Evolutionary conservation across 1,140 invertebrate species (phyloP), one percentile per base, ranked within the genome.

Genomic region (Calliopsis andreniformis): DNA sequence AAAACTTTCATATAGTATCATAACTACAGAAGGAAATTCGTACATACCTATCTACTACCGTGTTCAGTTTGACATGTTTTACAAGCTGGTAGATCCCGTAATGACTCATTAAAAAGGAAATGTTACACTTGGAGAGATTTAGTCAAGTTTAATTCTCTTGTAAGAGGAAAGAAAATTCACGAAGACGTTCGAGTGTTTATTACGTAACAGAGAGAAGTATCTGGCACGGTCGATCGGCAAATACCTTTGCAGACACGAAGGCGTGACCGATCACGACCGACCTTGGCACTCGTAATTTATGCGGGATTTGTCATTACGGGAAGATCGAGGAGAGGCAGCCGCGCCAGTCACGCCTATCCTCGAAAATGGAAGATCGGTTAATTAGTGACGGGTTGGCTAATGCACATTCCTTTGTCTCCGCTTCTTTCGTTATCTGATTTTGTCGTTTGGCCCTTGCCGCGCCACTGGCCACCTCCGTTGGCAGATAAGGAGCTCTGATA

Each of bases 351-450:
- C 86, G 84, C 80, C 84, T 88, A 79, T 86, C 51, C 79, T 81
- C 69, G 81, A 80, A 86, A 88, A 86, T 86, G 80, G 79, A 83
- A 84, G 82, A 84, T 76, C 83, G 78, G 82, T 82, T 89, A 90
- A 91, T 91, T 91, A 90, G 88, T 85, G 81, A 85, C 83, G 55
- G 56, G 83, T 90, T 86, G 85, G 86, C 84, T 89, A 87, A 89
- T 88, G 88, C 86, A 39, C 35, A 87, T 88, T 72, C 84, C 84
- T 87, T 88, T 88, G 85, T 84, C 85, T 84, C 76, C 66, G 72
- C 55, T 67, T 32, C 28, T 18, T 43, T 28, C 2, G 20, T 79
- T 80, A 78, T 82, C 75, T 83, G 83, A 85, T 83, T 23, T 7
- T 35, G 47, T 20, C 28, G 43, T 43, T 56, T 61, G 68, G 78